These are phyloP conservation scores for Rhysida immarginata DNA, from an alignment of 1,140 invertebrate species.

Conservation along the genomic window DNA sequence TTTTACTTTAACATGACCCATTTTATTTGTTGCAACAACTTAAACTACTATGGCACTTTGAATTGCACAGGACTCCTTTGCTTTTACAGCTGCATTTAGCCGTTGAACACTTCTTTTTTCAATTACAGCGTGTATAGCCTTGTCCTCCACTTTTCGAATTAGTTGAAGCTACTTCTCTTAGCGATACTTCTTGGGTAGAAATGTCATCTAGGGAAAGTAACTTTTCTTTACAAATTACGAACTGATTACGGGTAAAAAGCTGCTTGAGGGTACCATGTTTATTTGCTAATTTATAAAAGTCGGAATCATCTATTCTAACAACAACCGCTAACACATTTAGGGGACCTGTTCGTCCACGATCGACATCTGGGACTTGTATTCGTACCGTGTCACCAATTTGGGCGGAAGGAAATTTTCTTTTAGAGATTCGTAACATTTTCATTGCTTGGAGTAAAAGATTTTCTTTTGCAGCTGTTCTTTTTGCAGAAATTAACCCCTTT, in stretches of 20 bases:
- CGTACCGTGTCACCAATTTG: slow-evolving; percentile 4
- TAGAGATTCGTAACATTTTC: slow-evolving; percentile 11
- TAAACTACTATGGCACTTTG: background rate
- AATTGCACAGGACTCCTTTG: background rate
- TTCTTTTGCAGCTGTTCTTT: slow-evolving; percentile 11
- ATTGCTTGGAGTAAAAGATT: slow-evolving; percentile 12
- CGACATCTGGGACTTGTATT: slow-evolving; percentile 10
- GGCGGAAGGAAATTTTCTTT: slow-evolving; percentile 8
- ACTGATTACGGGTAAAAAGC: slow-evolving; percentile 11
- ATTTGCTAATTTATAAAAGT: slow-evolving; percentile 13
- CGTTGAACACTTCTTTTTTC: background rate
- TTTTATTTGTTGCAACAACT: background rate
- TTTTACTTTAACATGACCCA: background rate
- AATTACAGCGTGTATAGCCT: background rate
- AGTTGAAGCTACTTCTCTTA: background rate
- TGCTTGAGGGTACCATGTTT: slow-evolving; percentile 11
- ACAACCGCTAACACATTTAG: slow-evolving; percentile 9
- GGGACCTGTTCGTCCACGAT: slow-evolving; percentile 3
- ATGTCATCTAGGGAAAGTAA: slow-evolving; percentile 13
- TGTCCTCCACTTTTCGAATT: background rate
- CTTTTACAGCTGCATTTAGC: background rate
- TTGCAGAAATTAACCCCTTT: slow-evolving; percentile 12
- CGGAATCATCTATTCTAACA: slow-evolving; percentile 8
- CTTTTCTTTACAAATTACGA: slow-evolving; percentile 13
- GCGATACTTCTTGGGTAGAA: background rate